Evolutionary conservation across 2,888 invertebrate species (phyloP).

Genomic region (Schizaphis graminum): DNA sequence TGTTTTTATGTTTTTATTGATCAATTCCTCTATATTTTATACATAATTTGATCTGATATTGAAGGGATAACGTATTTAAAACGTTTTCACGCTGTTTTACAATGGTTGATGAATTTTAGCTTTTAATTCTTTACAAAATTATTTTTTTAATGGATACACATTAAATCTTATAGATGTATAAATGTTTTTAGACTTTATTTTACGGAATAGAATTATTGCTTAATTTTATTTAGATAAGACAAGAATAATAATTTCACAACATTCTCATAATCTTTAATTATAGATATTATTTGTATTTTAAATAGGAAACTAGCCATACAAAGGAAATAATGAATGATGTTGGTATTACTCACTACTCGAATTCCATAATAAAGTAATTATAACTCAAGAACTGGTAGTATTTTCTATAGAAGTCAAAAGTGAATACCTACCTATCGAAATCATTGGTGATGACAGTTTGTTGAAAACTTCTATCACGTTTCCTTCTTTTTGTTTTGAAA

Average conservation of each 20-base stretch:
- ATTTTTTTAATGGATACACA: background rate
- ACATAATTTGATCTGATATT: background rate
- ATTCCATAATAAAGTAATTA: background rate
- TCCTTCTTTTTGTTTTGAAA: slow-evolving; percentile 16
- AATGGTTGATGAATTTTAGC: background rate
- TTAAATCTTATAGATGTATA: too few species aligned
- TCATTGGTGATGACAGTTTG: slow-evolving; percentile 36
- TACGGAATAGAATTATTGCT: background rate
- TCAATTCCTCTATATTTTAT: background rate
- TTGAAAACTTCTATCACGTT: background rate
- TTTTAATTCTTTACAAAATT: background rate
- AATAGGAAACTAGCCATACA: background rate
- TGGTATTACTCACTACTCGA: background rate
- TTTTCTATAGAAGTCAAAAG: slow-evolving; percentile 32
- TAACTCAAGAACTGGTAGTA: background rate
- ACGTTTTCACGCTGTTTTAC: background rate
- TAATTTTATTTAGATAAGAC: background rate
- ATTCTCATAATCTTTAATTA: background rate
- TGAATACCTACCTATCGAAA: slow-evolving; percentile 16
- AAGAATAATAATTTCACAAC: background rate
- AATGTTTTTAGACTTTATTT: background rate
- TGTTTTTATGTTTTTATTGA: background rate
- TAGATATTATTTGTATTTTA: background rate
- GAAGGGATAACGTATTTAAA: background rate
- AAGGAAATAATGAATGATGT: background rate